Percentiles rank a stretch among this genome's conserved stretches.
Evolutionary conservation across 2,888 invertebrate species (phyloP).

Genomic region (Crossocerus cetratus): DNA sequence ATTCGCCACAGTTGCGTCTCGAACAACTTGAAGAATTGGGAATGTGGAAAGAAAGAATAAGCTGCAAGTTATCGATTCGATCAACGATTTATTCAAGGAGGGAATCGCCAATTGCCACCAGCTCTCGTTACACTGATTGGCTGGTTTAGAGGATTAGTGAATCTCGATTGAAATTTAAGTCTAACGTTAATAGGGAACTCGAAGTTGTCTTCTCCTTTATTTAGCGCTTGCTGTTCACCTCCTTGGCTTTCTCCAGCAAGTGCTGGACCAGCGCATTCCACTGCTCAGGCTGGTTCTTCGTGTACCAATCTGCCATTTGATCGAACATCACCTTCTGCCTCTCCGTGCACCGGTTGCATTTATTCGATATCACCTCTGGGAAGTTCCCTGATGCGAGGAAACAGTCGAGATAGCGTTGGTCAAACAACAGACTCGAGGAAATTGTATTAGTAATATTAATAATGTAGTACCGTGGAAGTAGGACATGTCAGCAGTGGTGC

Average conservation of each 20-base stretch:
- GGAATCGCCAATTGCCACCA: too few species aligned
- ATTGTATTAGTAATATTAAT: too few species aligned
- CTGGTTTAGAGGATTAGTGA: too few species aligned
- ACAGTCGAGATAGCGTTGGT: too few species aligned
- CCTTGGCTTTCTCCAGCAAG: background rate
- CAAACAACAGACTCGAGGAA: too few species aligned
- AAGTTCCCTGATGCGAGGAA: conserved; percentile 15
- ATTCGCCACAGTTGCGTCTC: too few species aligned
- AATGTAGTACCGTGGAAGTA: conserved; percentile 30
- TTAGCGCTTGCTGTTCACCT: background rate
- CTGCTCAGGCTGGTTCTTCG: background rate
- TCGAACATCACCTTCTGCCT: background rate
- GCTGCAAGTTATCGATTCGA: too few species aligned
- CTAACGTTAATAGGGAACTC: too few species aligned
- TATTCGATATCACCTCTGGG: conserved; percentile 9
- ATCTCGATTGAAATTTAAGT: too few species aligned
- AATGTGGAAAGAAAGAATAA: too few species aligned
- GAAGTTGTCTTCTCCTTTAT: background rate
- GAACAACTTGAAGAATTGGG: too few species aligned
- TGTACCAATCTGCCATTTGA: conserved; percentile 2
- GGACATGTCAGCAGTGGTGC: conserved; percentile 1
- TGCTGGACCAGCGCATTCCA: conserved; percentile 8
- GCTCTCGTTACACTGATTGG: background rate
- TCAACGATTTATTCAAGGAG: too few species aligned
- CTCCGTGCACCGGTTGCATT: conserved; percentile 27